Evolutionary conservation across 2,113 vertebrate genomes (phyloP), one percentile per base, ranked within the genome.

Genomic region (Chamaea fasciata): DNA sequence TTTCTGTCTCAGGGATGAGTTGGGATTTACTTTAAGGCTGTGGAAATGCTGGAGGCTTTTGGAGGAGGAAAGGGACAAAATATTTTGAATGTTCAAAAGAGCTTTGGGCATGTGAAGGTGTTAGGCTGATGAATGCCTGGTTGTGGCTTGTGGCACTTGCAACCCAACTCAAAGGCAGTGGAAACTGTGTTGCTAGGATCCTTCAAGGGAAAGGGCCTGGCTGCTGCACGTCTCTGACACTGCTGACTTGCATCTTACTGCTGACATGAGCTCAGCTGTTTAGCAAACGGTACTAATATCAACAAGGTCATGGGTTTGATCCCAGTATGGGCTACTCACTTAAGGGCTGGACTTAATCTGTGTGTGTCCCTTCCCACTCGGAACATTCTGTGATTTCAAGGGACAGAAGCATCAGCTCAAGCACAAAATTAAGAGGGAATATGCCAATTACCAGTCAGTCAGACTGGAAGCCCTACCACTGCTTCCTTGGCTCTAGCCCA

Each of bases 71-170:
- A 87, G 21, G 59, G 47, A 41, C 21, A 19, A 87, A 85, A 56
- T 71, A 89, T 56, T 81, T 76, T 79, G 60, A 83, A 59, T 60
- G 56, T 68, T 83, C 33, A 52, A 30, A 65, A 92, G 52, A 91
- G n/a, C 52, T 91, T 87, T 87, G 74, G 91, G 50, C 52, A 20
- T 63, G 42, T 74, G 81, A 91, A 81, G n/a, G 31, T 83, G 86
- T 90, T 84, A 85, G 41, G 35, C 44, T 87, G 92, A 64, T 1
- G 14, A 85, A 69, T 59, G 71, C 69, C 47, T 78, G 10, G 2
- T 95, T 4, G 13, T 89, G 92, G 89, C 49, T 79, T 84, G 79
- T 93, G 84, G 85, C 82, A 92, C 90, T 90, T 77, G 55, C 47
- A 80, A 57, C 35, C 26, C 46, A 75, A 17, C 67, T 91, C 42